Evolutionary conservation across 2,797 vertebrate genomes (phyloP), one percentile per base, ranked within the genome.

Genomic region (Gadopsis bispinosus): DNA sequence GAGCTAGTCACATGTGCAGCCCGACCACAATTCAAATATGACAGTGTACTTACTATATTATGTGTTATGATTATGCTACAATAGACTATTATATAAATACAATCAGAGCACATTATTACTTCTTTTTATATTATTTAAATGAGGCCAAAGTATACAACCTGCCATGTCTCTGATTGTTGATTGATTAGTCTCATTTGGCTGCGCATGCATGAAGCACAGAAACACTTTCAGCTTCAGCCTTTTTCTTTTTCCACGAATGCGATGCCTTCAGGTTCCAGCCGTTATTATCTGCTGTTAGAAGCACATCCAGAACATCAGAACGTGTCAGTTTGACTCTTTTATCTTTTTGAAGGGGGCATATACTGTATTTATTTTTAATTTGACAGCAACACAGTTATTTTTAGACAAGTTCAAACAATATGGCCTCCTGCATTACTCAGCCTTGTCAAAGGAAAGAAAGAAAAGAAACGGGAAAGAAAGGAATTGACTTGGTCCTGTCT

Each of bases 331-430:
- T 80, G 73, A 77, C 79, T 92, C 65, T 89, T 87, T 91, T 77
- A 89, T 93, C 81, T 77, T 73, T 64, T 68, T 71, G 58, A 66
- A 76, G 78, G 79, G 77, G 68, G 77, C 82, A 81, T 41, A 48
- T 87, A 26, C 26, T 26, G 26, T 26, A 89, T 94, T 94, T 95
- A 95, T 95, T 95, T 96, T 95, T 95, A 93, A 94, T 94, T 94
- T 94, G 94, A 94, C 94, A 94, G 93, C 87, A 58, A 62, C 79
- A 60, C 62, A 54, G 88, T 79, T 95, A 95, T 95, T 95, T 96
- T 96, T 95, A 94, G 92, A 78, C 53, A 41, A 35, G 63, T 93
- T 95, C 91, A 93, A 94, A 95, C 88, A 89, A 77, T 87, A 85
- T 74, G 80, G 83, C 87, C 80, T 79, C 63, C 83, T 94, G 88